These are phyloP conservation scores for Trachelus stipa DNA, from an alignment of 2,888 invertebrate genomes.

Conservation along the genomic window DNA sequence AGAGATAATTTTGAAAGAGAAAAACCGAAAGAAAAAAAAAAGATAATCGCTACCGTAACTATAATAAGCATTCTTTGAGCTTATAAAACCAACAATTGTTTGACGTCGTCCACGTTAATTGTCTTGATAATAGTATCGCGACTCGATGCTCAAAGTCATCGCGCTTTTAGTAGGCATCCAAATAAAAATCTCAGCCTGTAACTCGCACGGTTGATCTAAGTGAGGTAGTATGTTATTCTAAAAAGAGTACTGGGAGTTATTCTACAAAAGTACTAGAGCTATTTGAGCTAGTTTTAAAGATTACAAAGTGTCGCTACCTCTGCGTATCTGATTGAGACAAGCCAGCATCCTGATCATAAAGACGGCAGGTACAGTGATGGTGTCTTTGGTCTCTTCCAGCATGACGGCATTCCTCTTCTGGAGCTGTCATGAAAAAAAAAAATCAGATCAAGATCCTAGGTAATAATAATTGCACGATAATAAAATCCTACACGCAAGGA, in stretches of 20 bases:
- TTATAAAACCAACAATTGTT: background rate
- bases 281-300: slow-evolving; percentile 20
- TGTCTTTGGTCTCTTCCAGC: slow-evolving; percentile 88
- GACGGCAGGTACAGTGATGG: slow-evolving; percentile 87
- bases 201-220: background rate
- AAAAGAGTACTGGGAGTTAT: background rate
- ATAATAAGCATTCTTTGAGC: background rate
- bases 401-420: slow-evolving; percentile 83
- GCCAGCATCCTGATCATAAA: slow-evolving; percentile 85
- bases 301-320: slow-evolving; percentile 64
- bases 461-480: background rate
- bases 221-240: slow-evolving; percentile 9
- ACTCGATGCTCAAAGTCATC: background rate
- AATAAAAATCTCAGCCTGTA: background rate
- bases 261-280: slow-evolving; percentile 8
- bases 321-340: slow-evolving; percentile 75
- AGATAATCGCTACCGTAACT: background rate
- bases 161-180: background rate
- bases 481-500: background rate
- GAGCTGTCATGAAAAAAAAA: slow-evolving; percentile 69
- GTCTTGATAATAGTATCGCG: background rate
- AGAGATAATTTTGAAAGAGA: background rate
- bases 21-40: background rate
- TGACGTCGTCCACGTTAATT: background rate
- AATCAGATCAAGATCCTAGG: background rate